Evolutionary conservation across 2,797 vertebrate genomes (phyloP).

Genomic region (Adelosebastes latens): DNA sequence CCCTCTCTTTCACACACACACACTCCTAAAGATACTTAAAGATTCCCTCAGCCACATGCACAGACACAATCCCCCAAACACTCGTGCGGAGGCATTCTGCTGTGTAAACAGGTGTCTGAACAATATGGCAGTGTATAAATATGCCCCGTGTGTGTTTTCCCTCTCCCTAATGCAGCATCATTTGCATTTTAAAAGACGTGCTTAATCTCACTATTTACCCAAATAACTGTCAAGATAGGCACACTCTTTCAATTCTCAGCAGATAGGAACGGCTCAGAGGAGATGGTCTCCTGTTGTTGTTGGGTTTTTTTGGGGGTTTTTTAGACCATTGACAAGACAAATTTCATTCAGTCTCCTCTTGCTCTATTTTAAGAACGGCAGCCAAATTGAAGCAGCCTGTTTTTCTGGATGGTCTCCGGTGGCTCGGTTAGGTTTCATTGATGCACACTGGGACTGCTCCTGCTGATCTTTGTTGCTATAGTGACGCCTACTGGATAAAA

Average conservation of each 20-base stretch:
- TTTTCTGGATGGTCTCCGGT: not conserved
- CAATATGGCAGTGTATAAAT: conserved; percentile 17
- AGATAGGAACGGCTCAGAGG: not conserved
- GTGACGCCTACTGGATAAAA: conserved; percentile 62
- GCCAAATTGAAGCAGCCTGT: conserved; percentile 16
- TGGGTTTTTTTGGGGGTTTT: not conserved
- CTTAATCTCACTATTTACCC: not conserved
- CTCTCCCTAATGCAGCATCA: not conserved
- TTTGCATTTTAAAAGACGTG: conserved; percentile 42
- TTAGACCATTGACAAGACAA: not conserved
- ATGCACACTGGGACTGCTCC: not conserved
- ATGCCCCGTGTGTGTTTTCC: not conserved
- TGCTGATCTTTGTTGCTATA: conserved; percentile 35
- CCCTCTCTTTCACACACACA: not conserved
- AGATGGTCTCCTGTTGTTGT: not conserved
- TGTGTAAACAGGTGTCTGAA: conserved; percentile 45
- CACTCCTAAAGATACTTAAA: conserved; percentile 1
- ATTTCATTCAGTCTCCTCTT: conserved; percentile 2
- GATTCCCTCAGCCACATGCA: not conserved
- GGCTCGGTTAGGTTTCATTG: conserved; percentile 3
- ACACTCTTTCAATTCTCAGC: not conserved
- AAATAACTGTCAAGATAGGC: not conserved
- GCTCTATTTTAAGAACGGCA: conserved; percentile 34
- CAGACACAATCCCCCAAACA: not conserved
- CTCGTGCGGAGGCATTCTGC: not conserved